A percentile compares a stretch with the other conserved stretches of the same genome.
phyloP scores from a whole-genome alignment of 1,140 invertebrate genomes.

The Psilanteris sp. region DNA sequence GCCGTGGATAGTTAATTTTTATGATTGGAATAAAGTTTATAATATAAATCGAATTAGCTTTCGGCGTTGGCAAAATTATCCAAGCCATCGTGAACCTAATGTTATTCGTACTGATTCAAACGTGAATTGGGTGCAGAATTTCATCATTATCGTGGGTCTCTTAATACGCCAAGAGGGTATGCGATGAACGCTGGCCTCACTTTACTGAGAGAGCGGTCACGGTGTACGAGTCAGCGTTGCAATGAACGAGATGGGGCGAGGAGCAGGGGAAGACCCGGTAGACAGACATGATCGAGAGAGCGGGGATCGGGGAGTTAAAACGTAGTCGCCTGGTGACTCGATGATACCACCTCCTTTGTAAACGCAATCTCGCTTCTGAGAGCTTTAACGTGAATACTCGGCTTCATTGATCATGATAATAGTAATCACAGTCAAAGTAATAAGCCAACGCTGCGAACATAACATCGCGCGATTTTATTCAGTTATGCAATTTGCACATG shows the following conservation, averaged over 20 bases:
- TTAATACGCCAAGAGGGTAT: slow-evolving; percentile 31
- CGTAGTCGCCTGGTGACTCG: slow-evolving; percentile 35
- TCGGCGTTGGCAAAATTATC: slow-evolving; percentile 19
- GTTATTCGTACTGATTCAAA: slow-evolving; percentile 31
- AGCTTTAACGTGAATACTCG: slow-evolving; percentile 40
- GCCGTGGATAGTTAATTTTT: slow-evolving; percentile 13
- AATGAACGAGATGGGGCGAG: background rate
- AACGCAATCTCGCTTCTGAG: slow-evolving; percentile 34
- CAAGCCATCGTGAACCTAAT: slow-evolving; percentile 13
- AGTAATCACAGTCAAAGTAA: slow-evolving; percentile 46
- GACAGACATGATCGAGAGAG: slow-evolving; percentile 3
- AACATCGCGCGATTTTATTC: slow-evolving; percentile 24
- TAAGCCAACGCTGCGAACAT: slow-evolving; percentile 23
- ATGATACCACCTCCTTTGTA: slow-evolving; percentile 45
- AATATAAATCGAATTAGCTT: slow-evolving; percentile 11
- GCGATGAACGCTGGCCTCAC: slow-evolving; percentile 22
- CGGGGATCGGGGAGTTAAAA: background rate
- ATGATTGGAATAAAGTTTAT: slow-evolving; percentile 5
- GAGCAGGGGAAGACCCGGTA: background rate
- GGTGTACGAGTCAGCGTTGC: slow-evolving; percentile 25
- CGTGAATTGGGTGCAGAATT: slow-evolving; percentile 48
- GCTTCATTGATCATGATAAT: slow-evolving; percentile 46
- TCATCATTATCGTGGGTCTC: slow-evolving; percentile 48
- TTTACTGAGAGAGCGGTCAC: slow-evolving; percentile 28
- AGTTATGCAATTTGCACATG: slow-evolving; percentile 26